Conservation (phyloP, 2,888 invertebrate genomes). For the Eutolmus rufibarbis region DNA sequence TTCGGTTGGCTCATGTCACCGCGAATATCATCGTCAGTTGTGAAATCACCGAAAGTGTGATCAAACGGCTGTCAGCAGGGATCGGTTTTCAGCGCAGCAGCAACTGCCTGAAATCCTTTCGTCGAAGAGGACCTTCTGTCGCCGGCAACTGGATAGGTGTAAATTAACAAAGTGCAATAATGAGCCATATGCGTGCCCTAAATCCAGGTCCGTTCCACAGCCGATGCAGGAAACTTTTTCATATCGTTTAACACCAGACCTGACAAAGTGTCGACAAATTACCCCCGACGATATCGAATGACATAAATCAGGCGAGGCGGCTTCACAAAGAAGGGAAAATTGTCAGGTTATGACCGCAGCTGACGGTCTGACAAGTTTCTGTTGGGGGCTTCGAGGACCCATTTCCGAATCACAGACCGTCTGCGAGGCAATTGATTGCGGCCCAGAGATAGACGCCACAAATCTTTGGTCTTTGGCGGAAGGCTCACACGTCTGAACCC, state of each 20-base stretch:
- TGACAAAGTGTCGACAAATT: conserved; percentile 42
- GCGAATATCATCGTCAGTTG: conserved; percentile 1
- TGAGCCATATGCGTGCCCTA: conserved; percentile 7
- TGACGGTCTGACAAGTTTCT: conserved; percentile 34
- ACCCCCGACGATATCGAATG: conserved; percentile 39
- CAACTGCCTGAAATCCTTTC: background rate
- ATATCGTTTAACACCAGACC: conserved; percentile 39
- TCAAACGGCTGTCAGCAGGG: conserved; percentile 15
- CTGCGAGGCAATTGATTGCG: background rate
- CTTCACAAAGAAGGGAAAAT: background rate
- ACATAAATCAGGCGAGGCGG: conserved; percentile 40
- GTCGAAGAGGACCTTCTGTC: background rate
- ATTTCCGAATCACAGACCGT: conserved; percentile 31
- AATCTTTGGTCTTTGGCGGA: background rate
- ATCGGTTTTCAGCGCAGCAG: conserved; percentile 18
- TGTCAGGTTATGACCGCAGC: conserved; percentile 32
- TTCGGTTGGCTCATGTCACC: conserved; percentile 24
- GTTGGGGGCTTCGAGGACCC: conserved; percentile 15
- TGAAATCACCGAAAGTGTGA: conserved; percentile 33
- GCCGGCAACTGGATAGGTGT: background rate
- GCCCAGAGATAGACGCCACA: conserved; percentile 12
- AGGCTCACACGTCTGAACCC: conserved; percentile 1
- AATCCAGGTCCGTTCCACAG: background rate
- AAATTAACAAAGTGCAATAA: conserved; percentile 21
- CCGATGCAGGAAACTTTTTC: background rate